phyloP scores from a whole-genome alignment of 2,113 vertebrate genomes.

The Eupsittula cactorum region DNA sequence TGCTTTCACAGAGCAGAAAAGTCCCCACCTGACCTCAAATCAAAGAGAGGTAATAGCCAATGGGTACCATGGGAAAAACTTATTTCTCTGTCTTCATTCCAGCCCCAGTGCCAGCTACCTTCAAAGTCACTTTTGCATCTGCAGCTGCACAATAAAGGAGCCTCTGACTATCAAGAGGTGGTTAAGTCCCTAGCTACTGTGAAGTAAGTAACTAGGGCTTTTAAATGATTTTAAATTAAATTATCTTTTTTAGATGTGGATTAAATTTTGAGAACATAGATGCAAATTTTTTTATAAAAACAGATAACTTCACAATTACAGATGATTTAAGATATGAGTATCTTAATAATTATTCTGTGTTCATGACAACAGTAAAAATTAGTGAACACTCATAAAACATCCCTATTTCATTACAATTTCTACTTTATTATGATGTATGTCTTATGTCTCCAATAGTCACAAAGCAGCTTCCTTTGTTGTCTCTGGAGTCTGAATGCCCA shows the following conservation, averaged over 20 bases:
- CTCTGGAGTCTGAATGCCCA: neutral
- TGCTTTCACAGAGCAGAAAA: neutral
- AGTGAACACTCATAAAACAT: neutral
- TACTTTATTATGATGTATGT: neutral
- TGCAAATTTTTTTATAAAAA: neutral
- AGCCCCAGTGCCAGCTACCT: neutral
- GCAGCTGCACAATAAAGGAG: neutral
- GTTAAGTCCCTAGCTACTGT: neutral
- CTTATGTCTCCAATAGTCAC: fast-evolving
- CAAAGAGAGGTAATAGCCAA: neutral
- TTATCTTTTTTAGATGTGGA: neutral
- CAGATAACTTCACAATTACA: neutral
- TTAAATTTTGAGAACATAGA: neutral
- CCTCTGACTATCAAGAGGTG: neutral
- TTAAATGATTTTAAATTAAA: neutral
- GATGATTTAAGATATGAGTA: neutral
- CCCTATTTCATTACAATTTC: neutral
- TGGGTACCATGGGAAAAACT: neutral
- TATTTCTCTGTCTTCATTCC: conserved; percentile 5
- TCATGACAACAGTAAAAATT: neutral
- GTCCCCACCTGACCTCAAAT: conserved; percentile 13
- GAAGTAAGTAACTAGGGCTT: neutral
- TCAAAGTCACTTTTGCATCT: neutral
- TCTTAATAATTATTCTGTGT: neutral
- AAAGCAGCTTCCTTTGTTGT: neutral